These are phyloP conservation scores for Nezara viridula DNA, from an alignment of 2,888 invertebrate species.

Conservation along the genomic window DNA sequence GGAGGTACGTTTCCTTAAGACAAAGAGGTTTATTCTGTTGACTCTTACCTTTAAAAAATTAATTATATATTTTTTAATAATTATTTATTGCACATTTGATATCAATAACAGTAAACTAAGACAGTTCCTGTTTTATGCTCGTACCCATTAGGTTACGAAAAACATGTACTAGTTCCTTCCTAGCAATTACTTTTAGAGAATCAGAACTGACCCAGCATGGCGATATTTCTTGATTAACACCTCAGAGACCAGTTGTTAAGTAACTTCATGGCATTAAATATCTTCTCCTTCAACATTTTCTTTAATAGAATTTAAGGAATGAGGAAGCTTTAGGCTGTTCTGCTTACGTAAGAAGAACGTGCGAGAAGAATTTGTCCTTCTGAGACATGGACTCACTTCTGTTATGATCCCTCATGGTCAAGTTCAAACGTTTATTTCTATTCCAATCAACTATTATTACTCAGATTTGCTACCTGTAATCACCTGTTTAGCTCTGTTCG, in stretches of 20 bases:
- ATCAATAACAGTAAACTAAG: too few relatives aligned
- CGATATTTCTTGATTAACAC: background rate
- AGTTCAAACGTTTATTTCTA: background rate
- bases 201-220: background rate
- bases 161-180: too few relatives aligned
- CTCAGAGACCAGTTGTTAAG: background rate
- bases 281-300: background rate
- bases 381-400: background rate
- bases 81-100: too few relatives aligned
- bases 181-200: too few relatives aligned
- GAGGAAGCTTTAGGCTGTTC: background rate
- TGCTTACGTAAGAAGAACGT: background rate
- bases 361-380: background rate
- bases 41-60: too few relatives aligned
- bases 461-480: background rate
- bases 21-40: too few relatives aligned
- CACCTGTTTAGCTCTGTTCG: background rate
- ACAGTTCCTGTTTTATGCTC: too few relatives aligned
- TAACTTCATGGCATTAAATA: background rate
- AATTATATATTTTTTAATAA: too few relatives aligned
- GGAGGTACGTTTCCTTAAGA: too few relatives aligned
- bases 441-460: background rate
- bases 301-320: slow-evolving; percentile 13
- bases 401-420: background rate
- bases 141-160: too few relatives aligned